Evolutionary conservation across 2,797 vertebrate genomes (phyloP).

Genomic region (Dendrocincla tyrannina): DNA sequence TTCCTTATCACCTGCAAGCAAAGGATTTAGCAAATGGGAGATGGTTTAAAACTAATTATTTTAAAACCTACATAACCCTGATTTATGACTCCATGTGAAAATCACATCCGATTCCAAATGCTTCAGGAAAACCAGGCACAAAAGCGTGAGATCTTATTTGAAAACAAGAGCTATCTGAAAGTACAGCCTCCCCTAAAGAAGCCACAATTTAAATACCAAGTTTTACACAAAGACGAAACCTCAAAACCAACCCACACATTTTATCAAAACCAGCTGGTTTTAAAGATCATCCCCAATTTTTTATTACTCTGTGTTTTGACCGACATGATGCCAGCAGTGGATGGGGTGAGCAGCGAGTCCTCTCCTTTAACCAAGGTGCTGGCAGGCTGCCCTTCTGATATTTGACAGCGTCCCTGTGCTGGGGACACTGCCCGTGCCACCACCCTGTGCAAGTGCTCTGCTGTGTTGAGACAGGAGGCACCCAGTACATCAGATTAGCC

Average conservation of each 20-base stretch:
- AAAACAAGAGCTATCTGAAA: slow-evolving; percentile 4
- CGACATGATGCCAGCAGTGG: not conserved
- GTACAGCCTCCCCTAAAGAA: not conserved
- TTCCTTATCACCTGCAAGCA: slow-evolving; percentile 24
- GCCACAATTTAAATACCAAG: not conserved
- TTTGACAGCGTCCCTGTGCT: not conserved
- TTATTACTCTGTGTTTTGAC: not conserved
- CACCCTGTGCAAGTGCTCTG: not conserved
- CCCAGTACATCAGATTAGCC: not conserved
- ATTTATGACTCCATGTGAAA: slow-evolving; percentile 1
- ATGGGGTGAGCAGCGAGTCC: not conserved
- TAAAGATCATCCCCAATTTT: not conserved
- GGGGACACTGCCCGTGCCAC: not conserved
- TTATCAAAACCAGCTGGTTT: not conserved
- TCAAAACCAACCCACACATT: not conserved
- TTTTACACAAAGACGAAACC: not conserved
- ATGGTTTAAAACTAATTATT: not conserved
- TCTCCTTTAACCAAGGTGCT: not conserved
- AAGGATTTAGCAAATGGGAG: not conserved
- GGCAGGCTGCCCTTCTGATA: not conserved
- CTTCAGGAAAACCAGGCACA: not conserved
- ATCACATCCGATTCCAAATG: not conserved
- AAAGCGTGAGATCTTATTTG: not conserved
- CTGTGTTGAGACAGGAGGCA: not conserved
- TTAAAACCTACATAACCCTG: not conserved